Evolutionary conservation across 2,113 vertebrate genomes (phyloP), one percentile per base, ranked within the genome.

Genomic region (Gracilinanus agilis): DNA sequence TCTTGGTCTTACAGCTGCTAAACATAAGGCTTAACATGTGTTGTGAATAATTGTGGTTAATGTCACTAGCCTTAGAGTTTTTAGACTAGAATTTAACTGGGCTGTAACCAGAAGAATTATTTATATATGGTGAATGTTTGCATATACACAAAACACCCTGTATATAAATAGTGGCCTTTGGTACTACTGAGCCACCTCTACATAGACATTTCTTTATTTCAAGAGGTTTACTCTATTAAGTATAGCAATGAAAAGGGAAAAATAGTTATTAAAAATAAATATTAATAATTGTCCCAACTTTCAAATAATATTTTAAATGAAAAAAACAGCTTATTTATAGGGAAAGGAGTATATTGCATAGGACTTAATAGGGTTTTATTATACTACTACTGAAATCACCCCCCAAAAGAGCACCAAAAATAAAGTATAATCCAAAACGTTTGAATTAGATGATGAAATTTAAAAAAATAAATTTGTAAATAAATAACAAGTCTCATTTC

Each of bases 1-100:
- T 90, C 67, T 94, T 90, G 90, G 25, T 90, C 91, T 3, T 91
- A 95, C 96, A 96, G 95, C 96, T 96, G 97, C 91, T 55, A n/a
- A 92, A 9, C 83, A 93, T 93, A 92, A 90, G 91, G 40, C 2
- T 88, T 92, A 88, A 56, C 90, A 91, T 34, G 90, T 95, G 94
- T 53, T 90, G 29, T 53, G 24, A 56, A 75, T 90, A 24, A 1
- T 27, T 83, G 40, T 55, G 75, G 93, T 56, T 49, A 23, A 27
- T 93, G 90, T 93, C 9, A 2, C 1, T 9, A 44, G n/a, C 19
- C 44, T 89, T 91, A 90, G 54, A 90, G 58, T 58, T 54, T 29
- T 93, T 89, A 94, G 92, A n/a, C 16, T 19, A 53, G 91, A 58
- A 95, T 94, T 34, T 21, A 90, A 75, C 44, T 54, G 24, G 40